Evolutionary conservation across 2,888 invertebrate genomes (phyloP).

Genomic region (Limnephilus auricula): DNA sequence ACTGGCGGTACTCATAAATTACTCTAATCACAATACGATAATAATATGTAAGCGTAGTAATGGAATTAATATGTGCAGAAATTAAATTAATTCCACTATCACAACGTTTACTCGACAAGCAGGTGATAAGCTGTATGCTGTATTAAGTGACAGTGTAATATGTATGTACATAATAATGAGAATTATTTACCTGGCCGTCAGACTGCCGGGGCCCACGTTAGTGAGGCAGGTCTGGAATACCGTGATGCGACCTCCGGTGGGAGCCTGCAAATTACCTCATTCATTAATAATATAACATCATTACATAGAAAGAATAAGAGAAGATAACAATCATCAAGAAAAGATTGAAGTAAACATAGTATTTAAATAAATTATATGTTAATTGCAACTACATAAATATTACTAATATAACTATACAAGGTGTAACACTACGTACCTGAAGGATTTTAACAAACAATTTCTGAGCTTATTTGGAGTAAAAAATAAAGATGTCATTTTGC

Average conservation of each 20-base stretch:
- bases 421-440: too few relatives aligned
- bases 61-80: background rate
- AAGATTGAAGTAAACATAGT: background rate
- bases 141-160: background rate
- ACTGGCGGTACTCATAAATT: background rate
- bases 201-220: conserved; percentile 91
- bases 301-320: background rate
- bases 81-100: background rate
- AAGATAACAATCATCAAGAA: background rate
- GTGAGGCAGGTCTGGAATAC: conserved; percentile 95
- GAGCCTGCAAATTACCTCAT: conserved; percentile 77
- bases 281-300: background rate
- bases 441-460: too few relatives aligned
- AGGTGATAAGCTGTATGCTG: background rate
- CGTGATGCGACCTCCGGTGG: conserved; percentile 96
- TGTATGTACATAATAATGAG: background rate
- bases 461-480: too few relatives aligned
- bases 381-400: too few relatives aligned
- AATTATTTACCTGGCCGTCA: conserved; percentile 81
- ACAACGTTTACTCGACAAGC: background rate
- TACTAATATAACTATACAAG: too few relatives aligned
- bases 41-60: background rate
- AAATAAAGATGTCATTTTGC: too few relatives aligned
- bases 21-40: background rate
- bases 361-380: too few relatives aligned